A percentile compares a stretch with the other conserved stretches of the same genome.
phyloP scores from a whole-genome alignment of 2,888 invertebrate genomes.

The Boloria selene region DNA sequence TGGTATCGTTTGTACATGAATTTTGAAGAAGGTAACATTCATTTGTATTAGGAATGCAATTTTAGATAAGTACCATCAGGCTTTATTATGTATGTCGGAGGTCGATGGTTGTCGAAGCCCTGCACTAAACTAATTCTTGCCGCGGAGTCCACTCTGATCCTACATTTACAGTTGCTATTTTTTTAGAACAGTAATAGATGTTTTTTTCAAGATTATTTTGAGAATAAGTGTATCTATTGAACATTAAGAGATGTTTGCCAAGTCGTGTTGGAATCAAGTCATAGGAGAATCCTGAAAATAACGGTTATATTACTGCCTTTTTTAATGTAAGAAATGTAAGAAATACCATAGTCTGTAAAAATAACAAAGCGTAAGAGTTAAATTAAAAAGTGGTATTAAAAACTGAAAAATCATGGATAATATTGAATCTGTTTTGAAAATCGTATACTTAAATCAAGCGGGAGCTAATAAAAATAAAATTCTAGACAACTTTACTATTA shows the following conservation, averaged over 20 bases:
- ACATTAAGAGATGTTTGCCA: constrained; percentile 47
- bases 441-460: no score
- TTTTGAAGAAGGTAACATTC: neutral
- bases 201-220: constrained; percentile 35
- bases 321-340: neutral
- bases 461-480: no score
- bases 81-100: constrained; percentile 45
- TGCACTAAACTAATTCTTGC: constrained; percentile 44
- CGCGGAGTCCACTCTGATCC: constrained; percentile 45
- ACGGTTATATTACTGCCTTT: constrained; percentile 28
- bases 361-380: no score
- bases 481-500: no score
- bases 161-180: constrained; percentile 49
- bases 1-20: no score
- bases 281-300: constrained; percentile 31
- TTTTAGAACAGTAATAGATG: constrained; percentile 47
- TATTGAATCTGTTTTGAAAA: no score
- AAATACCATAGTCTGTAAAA: neutral
- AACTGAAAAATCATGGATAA: no score
- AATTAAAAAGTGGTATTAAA: no score
- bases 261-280: constrained; percentile 39
- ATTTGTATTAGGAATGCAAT: constrained; percentile 24
- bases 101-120: constrained; percentile 49
- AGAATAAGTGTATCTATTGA: constrained; percentile 43
- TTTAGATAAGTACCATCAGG: constrained; percentile 37